phyloP scores from a whole-genome alignment of 64 coral and sea anemone species.

The Pocillopora damicornis region DNA sequence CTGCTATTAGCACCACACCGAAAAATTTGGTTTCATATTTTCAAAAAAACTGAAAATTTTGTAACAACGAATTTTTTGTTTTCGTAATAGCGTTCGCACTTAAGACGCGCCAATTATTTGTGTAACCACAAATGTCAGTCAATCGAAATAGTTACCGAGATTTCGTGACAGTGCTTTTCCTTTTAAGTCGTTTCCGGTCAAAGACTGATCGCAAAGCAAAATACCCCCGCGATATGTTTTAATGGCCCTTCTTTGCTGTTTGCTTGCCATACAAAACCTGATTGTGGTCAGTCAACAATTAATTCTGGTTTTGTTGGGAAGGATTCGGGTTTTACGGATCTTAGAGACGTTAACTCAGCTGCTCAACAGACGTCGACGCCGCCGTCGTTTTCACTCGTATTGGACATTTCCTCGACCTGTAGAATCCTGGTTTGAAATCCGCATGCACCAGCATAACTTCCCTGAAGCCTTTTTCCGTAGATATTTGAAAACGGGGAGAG shows the following conservation, averaged over 20 bases:
- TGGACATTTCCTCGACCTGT: too few species aligned
- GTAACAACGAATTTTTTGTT: slow-evolving; percentile 17
- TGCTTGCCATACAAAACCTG: slow-evolving; percentile 12
- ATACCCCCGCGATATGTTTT: slow-evolving; percentile 20
- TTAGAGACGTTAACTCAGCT: too few species aligned
- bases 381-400: too few species aligned
- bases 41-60: slow-evolving; percentile 18
- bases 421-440: too few species aligned
- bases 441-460: too few species aligned
- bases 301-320: slow-evolving; percentile 9
- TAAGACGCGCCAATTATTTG: background rate
- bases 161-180: slow-evolving; percentile 9
- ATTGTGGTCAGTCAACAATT: slow-evolving; percentile 12
- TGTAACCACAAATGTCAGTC: slow-evolving; percentile 26
- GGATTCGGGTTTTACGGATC: background rate
- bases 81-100: slow-evolving; percentile 16
- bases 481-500: too few species aligned
- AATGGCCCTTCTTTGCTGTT: background rate
- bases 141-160: slow-evolving; percentile 12
- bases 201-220: slow-evolving; percentile 19
- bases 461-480: too few species aligned
- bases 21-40: slow-evolving; percentile 8
- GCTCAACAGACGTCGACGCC: too few species aligned
- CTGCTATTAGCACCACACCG: background rate
- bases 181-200: slow-evolving; percentile 23